Conservation (phyloP, 1,140 invertebrate species). For the Platyura marginata region DNA sequence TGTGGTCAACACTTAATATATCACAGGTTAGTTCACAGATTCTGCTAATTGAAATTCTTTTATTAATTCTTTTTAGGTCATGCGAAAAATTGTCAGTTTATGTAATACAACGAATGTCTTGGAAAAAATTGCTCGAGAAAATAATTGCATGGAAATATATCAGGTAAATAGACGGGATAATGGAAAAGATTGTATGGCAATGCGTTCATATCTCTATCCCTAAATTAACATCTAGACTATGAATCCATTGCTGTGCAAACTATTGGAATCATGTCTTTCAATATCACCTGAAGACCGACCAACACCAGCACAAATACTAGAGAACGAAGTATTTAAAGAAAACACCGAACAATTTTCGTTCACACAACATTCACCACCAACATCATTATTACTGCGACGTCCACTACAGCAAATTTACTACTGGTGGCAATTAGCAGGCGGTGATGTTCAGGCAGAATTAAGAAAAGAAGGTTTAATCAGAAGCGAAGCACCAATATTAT, state of each 20-base stretch:
- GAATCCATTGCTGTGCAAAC: slow-evolving; percentile 29
- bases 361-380: slow-evolving; percentile 5
- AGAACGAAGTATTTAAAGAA: slow-evolving; percentile 27
- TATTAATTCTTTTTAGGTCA: slow-evolving; percentile 48
- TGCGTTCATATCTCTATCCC: background rate
- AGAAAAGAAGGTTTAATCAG: slow-evolving; percentile 82
- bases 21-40: background rate
- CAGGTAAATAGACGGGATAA: slow-evolving; percentile 26
- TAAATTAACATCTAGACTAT: too few species aligned
- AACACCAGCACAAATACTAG: slow-evolving; percentile 35
- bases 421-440: slow-evolving; percentile 88
- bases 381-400: slow-evolving; percentile 13
- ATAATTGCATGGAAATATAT: slow-evolving; percentile 44
- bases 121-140: slow-evolving; percentile 57
- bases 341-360: slow-evolving; percentile 10
- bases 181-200: background rate
- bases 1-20: slow-evolving; percentile 35
- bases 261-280: slow-evolving; percentile 50
- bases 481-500: slow-evolving; percentile 56
- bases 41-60: slow-evolving; percentile 7
- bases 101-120: slow-evolving; percentile 43
- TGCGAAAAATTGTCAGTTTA: slow-evolving; percentile 55
- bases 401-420: slow-evolving; percentile 71
- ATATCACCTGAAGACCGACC: slow-evolving; percentile 42
- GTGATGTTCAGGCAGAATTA: slow-evolving; percentile 77